A percentile compares a stretch with the other conserved stretches of the same genome.
Conservation (phyloP, 2,888 invertebrate species). For the Doris montereyensis region DNA sequence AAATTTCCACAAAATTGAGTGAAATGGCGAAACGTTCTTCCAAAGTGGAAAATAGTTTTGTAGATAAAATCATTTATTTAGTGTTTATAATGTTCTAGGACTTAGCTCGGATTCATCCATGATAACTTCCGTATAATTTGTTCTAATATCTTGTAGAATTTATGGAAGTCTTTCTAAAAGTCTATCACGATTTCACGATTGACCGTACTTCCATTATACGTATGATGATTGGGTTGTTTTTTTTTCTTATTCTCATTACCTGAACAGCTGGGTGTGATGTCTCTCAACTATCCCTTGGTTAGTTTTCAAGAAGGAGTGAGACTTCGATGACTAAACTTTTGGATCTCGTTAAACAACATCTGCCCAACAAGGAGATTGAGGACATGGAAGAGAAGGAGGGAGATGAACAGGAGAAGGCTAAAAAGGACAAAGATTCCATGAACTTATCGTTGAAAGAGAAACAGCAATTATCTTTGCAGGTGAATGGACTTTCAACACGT, state of each 20-base stretch:
- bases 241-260: not conserved
- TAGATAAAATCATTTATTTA: too few species aligned
- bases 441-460: constrained; percentile 49
- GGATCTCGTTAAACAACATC: constrained; percentile 46
- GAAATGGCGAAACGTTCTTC: too few species aligned
- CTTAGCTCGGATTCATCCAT: too few species aligned
- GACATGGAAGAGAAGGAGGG: constrained; percentile 22
- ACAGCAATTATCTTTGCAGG: constrained; percentile 60
- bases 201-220: too few species aligned
- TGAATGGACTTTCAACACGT: constrained; percentile 38
- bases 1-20: too few species aligned
- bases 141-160: too few species aligned
- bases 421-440: constrained; percentile 43
- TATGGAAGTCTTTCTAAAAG: too few species aligned
- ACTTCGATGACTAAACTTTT: constrained; percentile 54
- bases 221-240: too few species aligned
- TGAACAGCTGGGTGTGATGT: constrained; percentile 64
- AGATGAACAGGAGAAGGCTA: constrained; percentile 37
- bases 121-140: too few species aligned
- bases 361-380: constrained; percentile 8
- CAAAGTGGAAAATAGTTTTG: too few species aligned
- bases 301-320: constrained; percentile 67
- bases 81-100: too few species aligned
- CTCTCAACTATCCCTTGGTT: constrained; percentile 64
- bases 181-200: too few species aligned